phyloP scores from a whole-genome alignment of 1,140 invertebrate genomes.

The Heliothis subflexa region DNA sequence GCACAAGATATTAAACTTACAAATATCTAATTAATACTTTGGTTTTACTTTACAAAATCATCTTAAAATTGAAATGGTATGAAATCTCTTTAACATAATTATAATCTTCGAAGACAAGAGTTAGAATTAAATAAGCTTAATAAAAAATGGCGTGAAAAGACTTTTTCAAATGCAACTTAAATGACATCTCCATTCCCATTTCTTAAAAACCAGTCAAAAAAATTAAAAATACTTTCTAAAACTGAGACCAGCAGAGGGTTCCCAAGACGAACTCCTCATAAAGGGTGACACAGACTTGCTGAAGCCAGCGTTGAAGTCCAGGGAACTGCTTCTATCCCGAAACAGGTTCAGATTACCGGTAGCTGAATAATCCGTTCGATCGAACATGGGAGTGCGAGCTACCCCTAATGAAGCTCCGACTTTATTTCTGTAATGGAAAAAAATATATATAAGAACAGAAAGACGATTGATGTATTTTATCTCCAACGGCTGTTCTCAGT shows the following conservation, averaged over 20 bases:
- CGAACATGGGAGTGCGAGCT: conserved; percentile 56
- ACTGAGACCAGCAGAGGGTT: conserved; percentile 46
- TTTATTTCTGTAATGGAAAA: conserved; percentile 56
- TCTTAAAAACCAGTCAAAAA: background rate
- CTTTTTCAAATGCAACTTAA: background rate
- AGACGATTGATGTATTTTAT: background rate
- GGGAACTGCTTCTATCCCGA: conserved; percentile 43
- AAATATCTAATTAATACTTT: conserved; percentile 6
- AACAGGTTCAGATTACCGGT: conserved; percentile 58
- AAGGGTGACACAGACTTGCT: conserved; percentile 55
- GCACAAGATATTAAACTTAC: background rate
- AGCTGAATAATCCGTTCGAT: conserved; percentile 57
- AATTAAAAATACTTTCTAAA: conserved; percentile 38
- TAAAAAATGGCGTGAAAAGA: too few species aligned
- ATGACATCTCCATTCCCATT: background rate
- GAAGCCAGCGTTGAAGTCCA: conserved; percentile 59
- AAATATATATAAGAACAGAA: background rate
- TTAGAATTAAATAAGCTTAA: too few species aligned
- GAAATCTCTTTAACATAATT: background rate
- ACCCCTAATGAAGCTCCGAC: conserved; percentile 53
- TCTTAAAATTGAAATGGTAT: background rate
- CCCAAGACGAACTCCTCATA: conserved; percentile 53
- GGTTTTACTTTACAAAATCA: background rate
- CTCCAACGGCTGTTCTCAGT: too few species aligned
- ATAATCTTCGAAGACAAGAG: background rate